Base-by-base conservation (phyloP, 1,140 invertebrate genomes). In the Megalopta genalis region DNA sequence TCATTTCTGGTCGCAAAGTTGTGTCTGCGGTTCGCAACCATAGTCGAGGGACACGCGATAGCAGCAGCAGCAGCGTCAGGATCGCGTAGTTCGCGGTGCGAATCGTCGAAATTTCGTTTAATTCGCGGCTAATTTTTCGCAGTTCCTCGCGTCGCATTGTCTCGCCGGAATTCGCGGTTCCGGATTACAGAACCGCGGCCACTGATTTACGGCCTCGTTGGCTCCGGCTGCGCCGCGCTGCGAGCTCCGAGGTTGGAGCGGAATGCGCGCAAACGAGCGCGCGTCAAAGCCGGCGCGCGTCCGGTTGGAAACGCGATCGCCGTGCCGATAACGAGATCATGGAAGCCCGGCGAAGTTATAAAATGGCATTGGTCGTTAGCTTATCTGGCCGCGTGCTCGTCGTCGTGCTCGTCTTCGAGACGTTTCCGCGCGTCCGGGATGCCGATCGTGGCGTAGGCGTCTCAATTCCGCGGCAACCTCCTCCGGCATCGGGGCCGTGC, bases 331-430 rank as follows among this genome's bases (percentile, higher is more conserved):
- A 59, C 23, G n/a, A 37, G 74, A 37, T 76, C 60, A 60, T 23
- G 65, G 74, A 76, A 76, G 54, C 65, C 74, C n/a, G 18, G n/a
- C 12, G 59, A n/a, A 68, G 18, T 21, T 27, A 42, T 46, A 23
- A 69, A 64, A 77, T 42, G 67, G 46, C 42, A 64, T 54, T 52
- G 16, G 32, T 7, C 16, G n/a, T 71, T 57, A 54, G 12, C 16
- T 71, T 27, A 77, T 70, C 66, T 60, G 25, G 25, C 63, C 46
- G 39, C n/a, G 7, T 37, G 8, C 9, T 23, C 14, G 9, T 37
- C 0, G 2, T 21, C 4, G 10, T 32, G 32, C 32, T 32, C 32
- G 27, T 46, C 23, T 67, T 42, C 64, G 42, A 14, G 25, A n/a
- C 46, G 25, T 69, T 16, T 64, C 14, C 23, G 39, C 68, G 57